These are phyloP conservation scores for Parasteatoda lunata DNA, from an alignment of 2,888 invertebrate genomes.

Conservation along the genomic window DNA sequence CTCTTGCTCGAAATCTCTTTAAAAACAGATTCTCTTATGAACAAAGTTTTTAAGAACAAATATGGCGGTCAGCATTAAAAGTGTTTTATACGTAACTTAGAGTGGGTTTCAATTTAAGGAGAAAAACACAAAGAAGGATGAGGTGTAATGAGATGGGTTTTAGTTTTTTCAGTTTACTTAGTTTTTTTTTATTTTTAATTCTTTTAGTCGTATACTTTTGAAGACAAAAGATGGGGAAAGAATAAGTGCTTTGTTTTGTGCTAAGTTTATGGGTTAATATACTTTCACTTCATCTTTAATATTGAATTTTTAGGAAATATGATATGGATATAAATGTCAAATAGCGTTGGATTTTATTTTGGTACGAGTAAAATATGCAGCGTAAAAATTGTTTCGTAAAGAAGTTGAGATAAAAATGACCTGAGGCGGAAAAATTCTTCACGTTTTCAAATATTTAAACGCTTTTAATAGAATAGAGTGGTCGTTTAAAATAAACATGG, in stretches of 20 bases:
- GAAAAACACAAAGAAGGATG: constrained; percentile 23
- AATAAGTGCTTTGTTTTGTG: constrained; percentile 51
- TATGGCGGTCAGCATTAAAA: constrained; percentile 45
- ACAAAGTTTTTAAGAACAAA: constrained; percentile 24
- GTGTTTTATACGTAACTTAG: constrained; percentile 38
- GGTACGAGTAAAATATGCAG: constrained; percentile 44
- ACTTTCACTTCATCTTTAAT: constrained; percentile 45
- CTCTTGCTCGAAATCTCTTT: constrained; percentile 43
- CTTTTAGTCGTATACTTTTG: constrained; percentile 39
- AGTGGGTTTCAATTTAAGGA: constrained; percentile 56
- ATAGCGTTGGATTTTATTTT: constrained; percentile 39
- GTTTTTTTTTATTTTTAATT: constrained; percentile 14
- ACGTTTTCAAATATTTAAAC: too few species aligned
- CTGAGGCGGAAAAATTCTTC: background rate
- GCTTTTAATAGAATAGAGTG: too few species aligned
- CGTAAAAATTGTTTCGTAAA: constrained; percentile 39
- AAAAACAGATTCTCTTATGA: constrained; percentile 41
- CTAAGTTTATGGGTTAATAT: constrained; percentile 51
- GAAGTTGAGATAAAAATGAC: constrained; percentile 12
- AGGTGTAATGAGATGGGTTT: constrained; percentile 41
- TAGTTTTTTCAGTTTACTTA: constrained; percentile 9
- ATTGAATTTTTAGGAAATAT: constrained; percentile 62
- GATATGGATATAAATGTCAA: constrained; percentile 56
- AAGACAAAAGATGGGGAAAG: constrained; percentile 15
- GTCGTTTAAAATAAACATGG: too few species aligned